phyloP scores from a whole-genome alignment of 2,113 vertebrate species.

The Eurypyga helias region DNA sequence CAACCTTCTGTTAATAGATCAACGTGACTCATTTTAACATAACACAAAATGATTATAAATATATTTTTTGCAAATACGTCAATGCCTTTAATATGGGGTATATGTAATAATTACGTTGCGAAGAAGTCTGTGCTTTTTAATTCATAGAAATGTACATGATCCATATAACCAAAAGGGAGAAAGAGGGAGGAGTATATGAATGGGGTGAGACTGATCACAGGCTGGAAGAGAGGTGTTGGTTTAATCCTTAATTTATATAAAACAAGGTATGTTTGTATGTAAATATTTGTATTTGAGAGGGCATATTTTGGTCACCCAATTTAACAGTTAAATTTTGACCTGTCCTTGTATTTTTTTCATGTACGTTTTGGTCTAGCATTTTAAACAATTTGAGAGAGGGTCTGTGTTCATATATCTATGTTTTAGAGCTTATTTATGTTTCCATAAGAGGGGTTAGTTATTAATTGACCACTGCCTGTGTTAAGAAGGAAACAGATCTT shows the following conservation, averaged over 20 bases:
- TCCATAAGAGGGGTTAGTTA: background rate
- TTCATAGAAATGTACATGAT: background rate
- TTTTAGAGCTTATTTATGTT: background rate
- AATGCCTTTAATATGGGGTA: background rate
- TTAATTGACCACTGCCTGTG: background rate
- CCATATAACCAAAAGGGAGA: rapidly evolving
- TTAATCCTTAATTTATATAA: background rate
- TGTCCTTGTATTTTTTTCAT: background rate
- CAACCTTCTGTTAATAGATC: background rate
- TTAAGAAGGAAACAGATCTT: background rate
- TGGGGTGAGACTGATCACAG: background rate
- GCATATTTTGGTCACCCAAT: background rate
- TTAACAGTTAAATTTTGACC: background rate
- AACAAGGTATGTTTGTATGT: background rate
- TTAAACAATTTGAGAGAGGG: background rate
- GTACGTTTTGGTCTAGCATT: background rate
- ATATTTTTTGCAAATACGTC: background rate
- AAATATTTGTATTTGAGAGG: background rate
- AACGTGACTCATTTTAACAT: background rate
- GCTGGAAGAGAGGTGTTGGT: background rate
- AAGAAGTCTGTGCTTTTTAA: background rate
- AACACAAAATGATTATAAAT: background rate
- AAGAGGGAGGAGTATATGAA: background rate
- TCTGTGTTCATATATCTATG: background rate
- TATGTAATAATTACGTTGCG: background rate